Base-by-base conservation (phyloP, 1,140 invertebrate species). In the Melipona quadrifasciata region DNA sequence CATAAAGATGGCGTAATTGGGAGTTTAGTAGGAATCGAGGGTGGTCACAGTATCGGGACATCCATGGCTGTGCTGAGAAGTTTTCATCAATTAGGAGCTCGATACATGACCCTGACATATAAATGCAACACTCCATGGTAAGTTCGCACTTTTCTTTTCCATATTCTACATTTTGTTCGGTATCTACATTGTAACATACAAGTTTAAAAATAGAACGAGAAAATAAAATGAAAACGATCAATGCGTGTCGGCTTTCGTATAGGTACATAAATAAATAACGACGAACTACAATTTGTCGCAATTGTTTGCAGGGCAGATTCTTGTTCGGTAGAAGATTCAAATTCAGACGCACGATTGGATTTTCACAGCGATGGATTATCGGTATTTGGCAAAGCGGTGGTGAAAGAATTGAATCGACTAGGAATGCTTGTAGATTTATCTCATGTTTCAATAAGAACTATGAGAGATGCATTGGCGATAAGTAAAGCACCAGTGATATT, bases 391-490 rank as follows among this genome's bases (percentile, higher is more conserved):
- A 96, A 97, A 94, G 96, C 96, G 51, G 96, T 98, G n/a, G 97
- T 98, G 51, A 96, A 96, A 75, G 98, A 98, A 94, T 96, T 98
- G 96, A 98, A 98, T 94, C 96, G 98, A 61, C 94, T 98, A 19
- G 98, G 98, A n/a, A 99, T 99, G 98, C 96, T 99, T 80, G 97
- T 99, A 24, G 98, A 99, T 93, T 95, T 99, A 55, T 98, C 98
- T 4, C 98, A 99, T 93, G 97, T 98, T 3, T 98, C 98, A 0
- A 96, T 98, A 84, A 96, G 96, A 88, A 99, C 98, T 12, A 98
- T 98, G 95, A 95, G 96, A 64, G 98, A 98, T 91, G 97, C 97
- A 6, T 94, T 99, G n/a, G 96, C 97, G 80, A 96, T 97, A 19
- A 97, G 97, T 5, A 96, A 97, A 85, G 98, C 98, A 0, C 98